Percentiles rank a stretch among this genome's conserved stretches.
Conservation (phyloP, 1,140 invertebrate genomes). For the Aphelenchoides fujianensis region DNA sequence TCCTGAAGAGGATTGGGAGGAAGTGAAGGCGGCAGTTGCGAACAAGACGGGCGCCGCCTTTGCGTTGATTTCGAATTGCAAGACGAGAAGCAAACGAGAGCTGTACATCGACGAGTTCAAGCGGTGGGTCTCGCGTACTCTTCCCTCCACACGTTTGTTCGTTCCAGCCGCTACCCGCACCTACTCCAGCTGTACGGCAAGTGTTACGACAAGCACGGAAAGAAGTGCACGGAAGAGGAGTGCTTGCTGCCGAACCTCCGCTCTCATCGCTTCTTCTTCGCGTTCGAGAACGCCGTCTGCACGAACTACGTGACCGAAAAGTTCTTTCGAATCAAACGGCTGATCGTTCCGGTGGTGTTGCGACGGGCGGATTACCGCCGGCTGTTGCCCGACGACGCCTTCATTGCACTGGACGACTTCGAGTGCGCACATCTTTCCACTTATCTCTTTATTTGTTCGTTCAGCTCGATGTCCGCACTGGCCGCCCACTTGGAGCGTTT, state of each 20-base stretch:
- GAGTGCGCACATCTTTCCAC: conserved; percentile 7
- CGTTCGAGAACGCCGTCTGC: conserved; percentile 70
- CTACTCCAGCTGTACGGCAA: background rate
- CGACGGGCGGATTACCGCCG: background rate
- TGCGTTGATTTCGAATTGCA: conserved; percentile 3
- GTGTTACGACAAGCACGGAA: background rate
- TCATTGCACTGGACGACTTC: conserved; percentile 33
- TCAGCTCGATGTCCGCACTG: background rate
- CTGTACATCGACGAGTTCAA: background rate
- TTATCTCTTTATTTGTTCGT: background rate
- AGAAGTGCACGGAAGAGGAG: background rate
- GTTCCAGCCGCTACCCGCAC: background rate
- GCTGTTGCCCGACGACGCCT: conserved; percentile 28
- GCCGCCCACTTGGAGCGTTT: background rate
- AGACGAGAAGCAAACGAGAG: background rate
- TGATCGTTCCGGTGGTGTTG: conserved; percentile 34
- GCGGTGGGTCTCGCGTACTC: background rate
- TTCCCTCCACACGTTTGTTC: background rate
- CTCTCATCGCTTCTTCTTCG: conserved; percentile 72
- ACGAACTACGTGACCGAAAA: conserved; percentile 56
- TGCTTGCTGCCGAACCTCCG: background rate
- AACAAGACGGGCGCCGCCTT: background rate
- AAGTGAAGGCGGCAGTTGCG: background rate
- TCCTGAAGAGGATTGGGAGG: background rate
- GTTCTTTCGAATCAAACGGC: conserved; percentile 29